Percentiles rank a stretch among this genome's conserved stretches.
Evolutionary conservation across 2,797 vertebrate genomes (phyloP).

Genomic region (Acropternis orthonyx): DNA sequence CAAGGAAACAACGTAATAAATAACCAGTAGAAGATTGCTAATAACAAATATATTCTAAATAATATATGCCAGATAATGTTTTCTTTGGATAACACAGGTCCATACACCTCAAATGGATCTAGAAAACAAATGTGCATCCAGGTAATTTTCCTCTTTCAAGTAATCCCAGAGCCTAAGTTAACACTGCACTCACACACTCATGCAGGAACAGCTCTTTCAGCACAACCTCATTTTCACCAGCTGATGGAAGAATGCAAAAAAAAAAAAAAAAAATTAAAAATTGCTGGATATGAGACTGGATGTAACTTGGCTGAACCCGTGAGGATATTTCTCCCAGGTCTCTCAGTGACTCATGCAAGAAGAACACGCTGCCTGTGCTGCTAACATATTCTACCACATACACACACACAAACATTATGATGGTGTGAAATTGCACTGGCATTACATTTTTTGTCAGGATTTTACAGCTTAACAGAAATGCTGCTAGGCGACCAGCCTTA

Average conservation of each 20-base stretch:
- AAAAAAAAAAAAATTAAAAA: no score
- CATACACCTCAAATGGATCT: not conserved
- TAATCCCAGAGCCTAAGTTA: not conserved
- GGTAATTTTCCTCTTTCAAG: not conserved
- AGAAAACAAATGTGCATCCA: not conserved
- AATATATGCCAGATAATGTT: not conserved
- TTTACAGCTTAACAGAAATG: conserved; percentile 48
- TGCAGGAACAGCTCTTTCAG: not conserved
- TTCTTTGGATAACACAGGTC: not conserved
- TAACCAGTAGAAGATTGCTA: not conserved
- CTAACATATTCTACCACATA: conserved; percentile 28
- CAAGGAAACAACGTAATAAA: not conserved
- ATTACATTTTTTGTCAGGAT: conserved; percentile 41
- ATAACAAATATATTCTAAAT: not conserved
- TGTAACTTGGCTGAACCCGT: not conserved
- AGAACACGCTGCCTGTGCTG: not conserved
- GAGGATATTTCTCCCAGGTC: not conserved
- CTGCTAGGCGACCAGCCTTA: conserved; percentile 36
- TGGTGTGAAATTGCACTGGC: conserved; percentile 47
- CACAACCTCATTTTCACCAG: not conserved
- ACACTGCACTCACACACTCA: not conserved
- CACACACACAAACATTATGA: conserved; percentile 22
- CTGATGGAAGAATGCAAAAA: not conserved
- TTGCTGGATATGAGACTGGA: not conserved
- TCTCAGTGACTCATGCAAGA: not conserved